A percentile compares a stretch with the other conserved stretches of the same genome.
Conservation (phyloP, 2,113 vertebrate species). For the Machaerirhynchus nigripectus region DNA sequence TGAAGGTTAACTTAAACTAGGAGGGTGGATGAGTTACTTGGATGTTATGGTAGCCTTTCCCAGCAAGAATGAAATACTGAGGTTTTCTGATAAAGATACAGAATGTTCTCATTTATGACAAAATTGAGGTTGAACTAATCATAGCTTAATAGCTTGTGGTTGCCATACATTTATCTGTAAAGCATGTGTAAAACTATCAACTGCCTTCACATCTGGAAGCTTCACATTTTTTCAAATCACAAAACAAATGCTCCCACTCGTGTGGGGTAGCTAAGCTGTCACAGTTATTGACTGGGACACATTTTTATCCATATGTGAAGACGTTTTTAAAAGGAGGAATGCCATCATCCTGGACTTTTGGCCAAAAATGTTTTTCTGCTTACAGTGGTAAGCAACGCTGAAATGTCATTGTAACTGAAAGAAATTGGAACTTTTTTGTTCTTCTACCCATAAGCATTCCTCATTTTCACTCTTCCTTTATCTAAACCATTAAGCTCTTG, state of each 20-base stretch:
- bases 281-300: not conserved
- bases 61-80: not conserved
- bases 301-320: not conserved
- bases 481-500: not conserved
- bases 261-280: not conserved
- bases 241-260: not conserved
- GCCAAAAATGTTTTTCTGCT: not conserved
- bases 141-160: not conserved
- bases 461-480: not conserved
- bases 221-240: not conserved
- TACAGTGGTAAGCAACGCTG: not conserved
- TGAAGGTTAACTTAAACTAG: not conserved
- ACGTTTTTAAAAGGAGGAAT: not conserved
- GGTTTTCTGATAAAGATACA: not conserved
- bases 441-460: not conserved
- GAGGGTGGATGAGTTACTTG: not conserved
- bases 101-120: slow-evolving; percentile 15
- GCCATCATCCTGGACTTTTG: not conserved
- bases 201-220: not conserved
- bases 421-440: not conserved
- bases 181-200: not conserved
- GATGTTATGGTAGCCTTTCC: not conserved
- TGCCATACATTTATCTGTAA: slow-evolving; percentile 16
- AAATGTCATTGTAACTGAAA: not conserved
- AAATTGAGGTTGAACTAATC: slow-evolving; percentile 1